Evolutionary conservation across 2,797 vertebrate species (phyloP), one percentile per base, ranked within the genome.

Genomic region (Neomorphus geoffroyi): DNA sequence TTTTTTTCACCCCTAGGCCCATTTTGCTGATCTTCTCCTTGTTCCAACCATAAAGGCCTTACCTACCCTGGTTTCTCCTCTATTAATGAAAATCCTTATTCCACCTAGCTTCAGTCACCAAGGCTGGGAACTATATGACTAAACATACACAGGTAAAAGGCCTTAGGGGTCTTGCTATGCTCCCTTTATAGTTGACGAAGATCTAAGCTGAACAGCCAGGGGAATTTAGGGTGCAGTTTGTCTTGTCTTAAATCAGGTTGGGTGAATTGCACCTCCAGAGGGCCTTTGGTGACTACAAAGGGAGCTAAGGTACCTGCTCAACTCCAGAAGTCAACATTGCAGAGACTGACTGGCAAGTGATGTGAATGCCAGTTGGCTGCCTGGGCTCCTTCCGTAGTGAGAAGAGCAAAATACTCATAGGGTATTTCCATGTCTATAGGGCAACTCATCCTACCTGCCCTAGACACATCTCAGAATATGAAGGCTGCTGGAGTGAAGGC

Each of bases 191-290:
- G 58, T 50, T 65, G 88, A 58, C 92, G 90, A 80, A 90, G 75
- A 69, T 80, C 45, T 86, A 80, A 91, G 65, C 54, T 79, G 22
- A 57, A 72, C 54, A 86, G 45, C 11, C 46, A 89, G 64, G 57
- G 46, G 43, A 87, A 53, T 53, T 73, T 39, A 91, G 35, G 51
- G 57, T 89, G 84, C 64, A 87, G 78, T 51, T 96, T 78, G 15
- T 60, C 35, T 81, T 91, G 54, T 79, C 80, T 91, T 77, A 80
- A 67, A 93, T 71, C 53, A 90, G 32, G 19, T 35, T 85, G 61
- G 33, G 70, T 83, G 82, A 83, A 93, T 32, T 86, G 91, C 73
- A 69, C 61, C 70, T 96, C 89, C 81, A 80, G 90, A 92, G 87
- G 82, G 69, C 75, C 78, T 95, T 91, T 92, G 81, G 71, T 73